Conservation (phyloP, 2,797 vertebrate genomes). For the Hippopotamyrus pictus region DNA sequence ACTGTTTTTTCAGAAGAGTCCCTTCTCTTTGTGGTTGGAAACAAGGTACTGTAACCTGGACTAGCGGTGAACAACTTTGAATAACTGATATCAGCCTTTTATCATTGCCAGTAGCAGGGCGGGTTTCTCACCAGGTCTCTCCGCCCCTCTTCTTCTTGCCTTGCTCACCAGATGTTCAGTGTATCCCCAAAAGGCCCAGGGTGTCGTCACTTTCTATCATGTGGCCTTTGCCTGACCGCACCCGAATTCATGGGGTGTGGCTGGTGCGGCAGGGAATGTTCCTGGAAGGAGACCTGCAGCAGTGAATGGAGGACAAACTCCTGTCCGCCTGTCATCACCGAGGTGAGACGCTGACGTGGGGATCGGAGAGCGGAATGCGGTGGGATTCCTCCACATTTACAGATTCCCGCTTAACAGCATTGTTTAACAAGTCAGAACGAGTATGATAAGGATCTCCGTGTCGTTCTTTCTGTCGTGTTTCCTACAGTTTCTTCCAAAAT, state of each 20-base stretch:
- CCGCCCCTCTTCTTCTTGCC: neutral
- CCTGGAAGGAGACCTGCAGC: constrained; percentile 57
- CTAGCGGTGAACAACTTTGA: neutral
- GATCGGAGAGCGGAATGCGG: neutral
- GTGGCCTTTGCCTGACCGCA: constrained; percentile 69
- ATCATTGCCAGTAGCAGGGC: neutral
- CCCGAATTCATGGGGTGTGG: constrained; percentile 85
- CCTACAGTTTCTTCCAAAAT: constrained; percentile 77
- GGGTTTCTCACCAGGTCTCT: neutral
- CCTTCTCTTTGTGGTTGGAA: constrained; percentile 73
- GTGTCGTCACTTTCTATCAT: constrained; percentile 81
- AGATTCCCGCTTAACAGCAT: neutral
- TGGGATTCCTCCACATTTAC: neutral
- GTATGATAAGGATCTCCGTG: neutral
- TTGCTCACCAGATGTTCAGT: constrained; percentile 66
- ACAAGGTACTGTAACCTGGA: constrained; percentile 66
- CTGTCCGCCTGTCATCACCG: constrained; percentile 75
- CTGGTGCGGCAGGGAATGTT: constrained; percentile 76
- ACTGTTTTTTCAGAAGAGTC: constrained; percentile 54
- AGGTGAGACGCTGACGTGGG: constrained; percentile 55
- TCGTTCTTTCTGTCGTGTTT: neutral
- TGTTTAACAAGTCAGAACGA: neutral
- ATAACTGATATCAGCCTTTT: neutral
- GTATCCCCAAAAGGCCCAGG: constrained; percentile 78
- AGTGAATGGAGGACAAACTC: constrained; percentile 64